Evolutionary conservation across 2,888 invertebrate species (phyloP), one percentile per base, ranked within the genome.

Genomic region (Hyppa rectilinea): DNA sequence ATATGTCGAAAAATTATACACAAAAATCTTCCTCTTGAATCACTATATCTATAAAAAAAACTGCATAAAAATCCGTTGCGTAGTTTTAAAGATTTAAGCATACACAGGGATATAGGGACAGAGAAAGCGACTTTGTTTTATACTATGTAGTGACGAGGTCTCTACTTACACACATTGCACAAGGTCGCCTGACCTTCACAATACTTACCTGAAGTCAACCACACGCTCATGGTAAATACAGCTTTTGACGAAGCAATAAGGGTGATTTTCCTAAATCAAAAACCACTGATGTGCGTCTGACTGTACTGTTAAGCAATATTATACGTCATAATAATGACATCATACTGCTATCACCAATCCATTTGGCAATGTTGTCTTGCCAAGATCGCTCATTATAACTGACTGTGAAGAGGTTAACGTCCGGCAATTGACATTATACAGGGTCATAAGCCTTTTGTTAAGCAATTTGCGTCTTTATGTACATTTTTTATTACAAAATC

Each of bases 341-440:
- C 26, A 38, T n/a, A 53, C n/a, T 61, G 12, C 45, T 12, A 61
- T 74, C 56, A 58, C 60, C 34, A 14, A 45, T 49, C 36, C n/a
- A 17, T 47, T 74, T 75, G 68, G 56, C 74, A 74, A 53, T 26
- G 29, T 17, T 29, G 40, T 20, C 29, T 23, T 74, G 74, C 75
- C 75, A 75, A 68, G 52, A 68, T 56, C 75, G 67, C 58, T 67
- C 58, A 67, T 67, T 74, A 47, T 62, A 55, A 60, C 31, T 29
- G 64, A 14, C 38, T 49, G 50, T 66, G 6, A 40, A 47, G 67
- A 61, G 66, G 56, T 56, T 56, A 47, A 23, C 50, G 40, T 40
- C 31, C 29, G 20, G 23, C 45, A 47, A 40, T 61, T 49, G 31
- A 45, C 45, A 49, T 34, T 66, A 43, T 47, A 66, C 47, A 40